Base-by-base conservation (phyloP, 2,113 vertebrate species). In the Motacilla alba region DNA sequence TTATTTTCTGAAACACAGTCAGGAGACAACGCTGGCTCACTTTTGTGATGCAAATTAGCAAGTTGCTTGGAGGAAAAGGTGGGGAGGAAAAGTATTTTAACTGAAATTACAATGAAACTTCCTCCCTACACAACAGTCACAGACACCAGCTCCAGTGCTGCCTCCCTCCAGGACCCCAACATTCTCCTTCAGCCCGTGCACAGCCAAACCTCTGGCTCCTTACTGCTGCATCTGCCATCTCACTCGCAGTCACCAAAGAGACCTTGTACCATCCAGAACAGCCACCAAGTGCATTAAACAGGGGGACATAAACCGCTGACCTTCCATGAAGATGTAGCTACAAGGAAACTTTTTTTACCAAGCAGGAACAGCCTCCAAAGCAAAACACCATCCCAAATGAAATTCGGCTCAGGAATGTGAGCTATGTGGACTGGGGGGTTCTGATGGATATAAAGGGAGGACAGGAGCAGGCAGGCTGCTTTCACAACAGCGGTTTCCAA, bases 21-120 rank as follows among this genome's bases (percentile, higher is more conserved):
- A 43, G 37, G 27, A 77, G 68, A 70, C 22, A 83, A 44, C 10
- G 26, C 72, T 5, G 31, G 7, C 22, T 62, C 31, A 22, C 72
- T 86, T 80, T 73, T 93, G 41, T 93, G 52, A 96, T 83, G 94
- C 56, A 93, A 93, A 93, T 90, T 7, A 92, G 46, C 28, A 80
- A 81, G 37, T 4, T 22, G 47, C 41, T 67, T 60, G 60, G 35
- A 90, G 47, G 55, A 93, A 77, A 43, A 44, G 28, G 20, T 33
- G 21, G 18, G 30, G 18, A 33, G 22, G 46, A 83, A 92, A 59
- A 41, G 26, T 37, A 56, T 85, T 87, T 87, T 35, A 78, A 55
- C 3, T 37, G 35, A 77, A 74, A 33, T 60, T 1, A 49, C 64
- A 83, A 39, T 47, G 39, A 77, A 58, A 44, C 60, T 68, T 92